Base-by-base conservation (phyloP, 2,113 vertebrate genomes). In the Mungos mungo region DNA sequence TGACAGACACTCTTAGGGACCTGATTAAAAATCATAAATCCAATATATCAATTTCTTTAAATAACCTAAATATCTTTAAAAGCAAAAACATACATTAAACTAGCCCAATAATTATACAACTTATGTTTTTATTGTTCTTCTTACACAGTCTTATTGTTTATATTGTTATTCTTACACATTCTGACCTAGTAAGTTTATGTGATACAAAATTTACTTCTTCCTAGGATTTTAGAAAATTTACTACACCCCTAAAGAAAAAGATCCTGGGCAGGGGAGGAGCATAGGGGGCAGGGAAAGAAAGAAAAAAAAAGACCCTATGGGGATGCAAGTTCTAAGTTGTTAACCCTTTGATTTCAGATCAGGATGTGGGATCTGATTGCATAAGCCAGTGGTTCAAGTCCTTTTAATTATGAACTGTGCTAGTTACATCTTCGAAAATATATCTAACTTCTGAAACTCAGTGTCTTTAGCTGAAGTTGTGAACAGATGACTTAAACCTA, bases 11-110 rank as follows among this genome's bases (percentile, higher is more conserved):
- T 68, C 92, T 86, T 63, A 95, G 82, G 52, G 50, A 69, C 41
- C 69, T 84, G 27, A 66, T 91, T 87, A 69, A 88, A 92, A 95
- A 79, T 60, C 23, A 81, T 31, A 95, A 95, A 84, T 54, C 35
- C 25, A 87, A 31, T n/a, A 63, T 81, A 65, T 90, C 6, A 16
- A 72, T 90, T 77, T 94, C 63, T 18, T 77, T 41, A 91, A 88
- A 96, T 81, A 89, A 52, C 2, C 33, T 86, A 69, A 57, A 71
- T 77, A 82, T 19, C 82, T 85, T 79, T 52, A 60, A 77, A 84
- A 33, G 0, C 27, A 95, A 95, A 88, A 45, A 27, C 38, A 38
- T 14, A 80, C 68, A 94, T 23, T 81, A 87, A 69, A 92, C 29
- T 76, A 83, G 31, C 38, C 50, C 35, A 88, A 23, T 77, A 93